Conservation (phyloP, 2,113 vertebrate species). For the Strix aluco region DNA sequence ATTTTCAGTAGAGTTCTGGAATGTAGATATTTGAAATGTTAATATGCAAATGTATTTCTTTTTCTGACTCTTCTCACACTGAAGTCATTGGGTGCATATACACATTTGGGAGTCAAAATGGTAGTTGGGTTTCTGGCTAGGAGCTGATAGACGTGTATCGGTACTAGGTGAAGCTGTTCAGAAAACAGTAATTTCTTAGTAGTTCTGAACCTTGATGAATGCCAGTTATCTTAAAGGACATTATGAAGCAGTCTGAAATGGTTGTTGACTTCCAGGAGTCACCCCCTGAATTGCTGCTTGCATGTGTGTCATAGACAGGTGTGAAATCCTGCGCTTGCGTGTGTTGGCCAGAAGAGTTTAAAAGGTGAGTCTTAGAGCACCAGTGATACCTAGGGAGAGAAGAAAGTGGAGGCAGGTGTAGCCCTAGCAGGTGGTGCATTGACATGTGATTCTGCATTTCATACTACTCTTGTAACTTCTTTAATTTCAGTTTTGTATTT, state of each 20-base stretch:
- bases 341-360: not conserved
- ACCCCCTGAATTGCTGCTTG: not conserved
- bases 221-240: not conserved
- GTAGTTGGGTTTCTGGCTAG: not conserved
- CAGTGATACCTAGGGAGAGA: not conserved
- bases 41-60: not conserved
- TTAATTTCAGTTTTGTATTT: not conserved
- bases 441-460: not conserved
- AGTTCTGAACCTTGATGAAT: not conserved
- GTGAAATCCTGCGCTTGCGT: not conserved
- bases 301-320: not conserved
- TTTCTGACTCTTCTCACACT: not conserved
- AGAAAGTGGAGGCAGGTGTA: not conserved
- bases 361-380: not conserved
- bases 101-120: not conserved
- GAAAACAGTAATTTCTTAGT: not conserved
- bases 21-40: not conserved
- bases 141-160: not conserved
- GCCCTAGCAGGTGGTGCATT: not conserved
- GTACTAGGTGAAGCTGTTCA: not conserved
- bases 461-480: not conserved
- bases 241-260: not conserved
- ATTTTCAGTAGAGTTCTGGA: not conserved
- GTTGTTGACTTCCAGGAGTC: not conserved
- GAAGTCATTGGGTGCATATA: not conserved